Percentiles rank a stretch among this genome's conserved stretches.
Evolutionary conservation across 2,797 vertebrate genomes (phyloP).

Genomic region (Salarias fasciatus): DNA sequence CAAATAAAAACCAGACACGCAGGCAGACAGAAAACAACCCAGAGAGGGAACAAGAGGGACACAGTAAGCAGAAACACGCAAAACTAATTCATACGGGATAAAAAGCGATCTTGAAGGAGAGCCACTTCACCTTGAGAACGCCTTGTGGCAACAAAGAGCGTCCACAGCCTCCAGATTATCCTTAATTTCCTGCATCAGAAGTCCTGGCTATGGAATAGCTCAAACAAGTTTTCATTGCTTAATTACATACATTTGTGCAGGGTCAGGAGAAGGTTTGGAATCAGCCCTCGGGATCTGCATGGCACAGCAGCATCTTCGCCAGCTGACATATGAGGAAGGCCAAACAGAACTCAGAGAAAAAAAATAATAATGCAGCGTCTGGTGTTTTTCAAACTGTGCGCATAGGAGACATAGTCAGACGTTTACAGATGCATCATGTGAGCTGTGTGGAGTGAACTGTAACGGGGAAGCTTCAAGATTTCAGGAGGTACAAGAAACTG

Average conservation of each 20-base stretch:
- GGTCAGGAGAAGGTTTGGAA: constrained; percentile 58
- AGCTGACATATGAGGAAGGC: constrained; percentile 1
- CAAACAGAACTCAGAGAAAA: neutral
- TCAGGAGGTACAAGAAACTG: no score
- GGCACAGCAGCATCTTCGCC: constrained; percentile 11
- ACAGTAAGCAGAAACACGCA: constrained; percentile 45
- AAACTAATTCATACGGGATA: constrained; percentile 65
- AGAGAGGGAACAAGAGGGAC: constrained; percentile 42
- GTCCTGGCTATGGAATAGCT: constrained; percentile 38
- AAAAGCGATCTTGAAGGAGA: constrained; percentile 59
- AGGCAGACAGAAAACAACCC: constrained; percentile 37
- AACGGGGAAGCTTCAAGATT: neutral
- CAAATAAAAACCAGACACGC: constrained; percentile 32
- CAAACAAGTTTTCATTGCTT: constrained; percentile 61
- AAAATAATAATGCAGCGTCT: neutral
- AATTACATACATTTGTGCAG: constrained; percentile 59
- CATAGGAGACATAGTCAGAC: neutral
- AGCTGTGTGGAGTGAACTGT: neutral
- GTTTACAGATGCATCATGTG: neutral
- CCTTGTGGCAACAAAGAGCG: constrained; percentile 69
- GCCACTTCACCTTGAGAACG: constrained; percentile 68
- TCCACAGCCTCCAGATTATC: constrained; percentile 70
- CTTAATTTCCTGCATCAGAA: constrained; percentile 77
- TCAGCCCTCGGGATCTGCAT: constrained; percentile 24
- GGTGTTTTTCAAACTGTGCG: neutral